Percentiles rank a stretch among this genome's conserved stretches.
These are phyloP conservation scores for Coturnix japonica DNA, from an alignment of 2,113 vertebrate genomes.

Conservation along the genomic window DNA sequence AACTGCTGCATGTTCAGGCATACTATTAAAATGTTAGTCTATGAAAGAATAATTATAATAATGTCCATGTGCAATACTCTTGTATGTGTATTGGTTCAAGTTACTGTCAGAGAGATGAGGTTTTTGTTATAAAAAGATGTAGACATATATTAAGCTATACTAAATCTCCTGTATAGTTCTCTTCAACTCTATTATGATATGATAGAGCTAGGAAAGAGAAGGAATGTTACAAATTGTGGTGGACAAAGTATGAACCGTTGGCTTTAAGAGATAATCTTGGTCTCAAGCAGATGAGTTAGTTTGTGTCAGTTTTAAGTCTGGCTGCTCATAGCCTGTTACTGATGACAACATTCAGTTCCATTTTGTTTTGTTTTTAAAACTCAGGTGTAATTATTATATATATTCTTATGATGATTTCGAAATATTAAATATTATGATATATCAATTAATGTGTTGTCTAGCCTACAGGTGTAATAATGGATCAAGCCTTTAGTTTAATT, in stretches of 20 bases:
- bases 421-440: conserved; percentile 78
- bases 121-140: conserved; percentile 79
- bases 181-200: conserved; percentile 74
- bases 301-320: conserved; percentile 72
- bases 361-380: conserved; percentile 81
- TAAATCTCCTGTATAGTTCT: conserved; percentile 79
- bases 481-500: conserved; percentile 77
- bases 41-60: conserved; percentile 87
- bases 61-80: conserved; percentile 93
- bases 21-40: conserved; percentile 87
- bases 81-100: conserved; percentile 85
- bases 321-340: conserved; percentile 71
- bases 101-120: conserved; percentile 74
- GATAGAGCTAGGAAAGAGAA: conserved; percentile 69
- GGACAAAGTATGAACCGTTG: conserved; percentile 57
- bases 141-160: conserved; percentile 82
- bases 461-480: conserved; percentile 76
- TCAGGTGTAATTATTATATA: conserved; percentile 86
- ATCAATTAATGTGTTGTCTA: conserved; percentile 75
- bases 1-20: conserved; percentile 90
- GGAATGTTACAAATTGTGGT: conserved; percentile 52
- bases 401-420: conserved; percentile 79
- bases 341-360: conserved; percentile 75
- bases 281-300: conserved; percentile 45
- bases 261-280: conserved; percentile 52